Conservation (phyloP, 2,888 invertebrate species). For the Strigamia maritima region DNA sequence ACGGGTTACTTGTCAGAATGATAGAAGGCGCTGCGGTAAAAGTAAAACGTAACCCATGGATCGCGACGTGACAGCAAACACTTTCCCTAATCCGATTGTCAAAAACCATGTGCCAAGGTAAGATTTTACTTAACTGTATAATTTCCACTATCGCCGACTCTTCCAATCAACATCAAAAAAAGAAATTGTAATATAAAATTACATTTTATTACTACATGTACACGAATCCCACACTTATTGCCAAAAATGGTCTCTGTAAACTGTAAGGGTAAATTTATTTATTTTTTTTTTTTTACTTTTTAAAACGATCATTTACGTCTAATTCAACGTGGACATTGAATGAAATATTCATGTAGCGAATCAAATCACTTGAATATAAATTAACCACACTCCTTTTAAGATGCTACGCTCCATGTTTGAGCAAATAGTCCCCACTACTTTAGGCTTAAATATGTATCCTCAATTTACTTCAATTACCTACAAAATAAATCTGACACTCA, state of each 20-base stretch:
- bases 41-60: not conserved
- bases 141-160: not conserved
- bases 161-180: not conserved
- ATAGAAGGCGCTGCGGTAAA: conserved; percentile 26
- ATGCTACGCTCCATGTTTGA: not conserved
- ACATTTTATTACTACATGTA: not conserved
- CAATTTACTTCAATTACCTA: conserved; percentile 22
- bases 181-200: not conserved
- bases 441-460: conserved; percentile 20
- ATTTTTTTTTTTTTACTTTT: not conserved
- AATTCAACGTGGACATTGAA: not conserved
- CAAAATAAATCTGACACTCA: conserved; percentile 24
- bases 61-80: conserved; percentile 6
- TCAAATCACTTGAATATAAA: conserved; percentile 7
- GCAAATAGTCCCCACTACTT: conserved; percentile 8
- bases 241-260: not conserved
- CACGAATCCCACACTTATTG: not conserved
- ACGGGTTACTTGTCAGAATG: conserved; percentile 28
- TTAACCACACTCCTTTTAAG: conserved; percentile 1
- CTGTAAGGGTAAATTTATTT: not conserved
- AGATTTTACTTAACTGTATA: not conserved
- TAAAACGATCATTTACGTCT: conserved; percentile 1
- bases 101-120: not conserved
- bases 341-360: conserved; percentile 29
- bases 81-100: not conserved